These are phyloP conservation scores for Apteryx mantelli DNA, from an alignment of 2,113 vertebrate species.

Conservation along the genomic window DNA sequence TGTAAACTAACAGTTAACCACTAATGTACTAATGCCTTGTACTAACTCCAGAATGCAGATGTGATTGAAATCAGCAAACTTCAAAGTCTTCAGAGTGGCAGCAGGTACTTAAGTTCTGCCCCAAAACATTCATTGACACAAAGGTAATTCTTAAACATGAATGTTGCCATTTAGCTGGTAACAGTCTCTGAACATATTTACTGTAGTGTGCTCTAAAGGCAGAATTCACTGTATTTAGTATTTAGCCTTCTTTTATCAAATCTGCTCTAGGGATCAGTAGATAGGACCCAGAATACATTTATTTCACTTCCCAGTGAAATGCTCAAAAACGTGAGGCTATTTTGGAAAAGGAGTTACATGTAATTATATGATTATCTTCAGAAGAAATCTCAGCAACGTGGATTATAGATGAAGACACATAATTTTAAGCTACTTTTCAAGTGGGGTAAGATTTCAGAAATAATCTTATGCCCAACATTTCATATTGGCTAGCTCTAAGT, in stretches of 20 bases:
- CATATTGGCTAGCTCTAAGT: not conserved
- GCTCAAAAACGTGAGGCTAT: not conserved
- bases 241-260: not conserved
- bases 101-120: not conserved
- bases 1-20: not conserved
- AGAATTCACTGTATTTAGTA: not conserved
- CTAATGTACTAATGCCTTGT: not conserved
- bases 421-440: not conserved
- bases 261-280: rapidly evolving
- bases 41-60: not conserved
- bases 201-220: not conserved
- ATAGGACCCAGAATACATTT: not conserved
- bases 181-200: not conserved
- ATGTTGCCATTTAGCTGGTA: not conserved
- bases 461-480: not conserved
- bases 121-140: not conserved
- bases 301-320: not conserved
- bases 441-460: not conserved
- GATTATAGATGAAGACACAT: not conserved
- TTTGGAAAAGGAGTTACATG: not conserved
- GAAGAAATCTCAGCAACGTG: not conserved
- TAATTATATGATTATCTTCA: not conserved
- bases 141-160: not conserved
- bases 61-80: not conserved
- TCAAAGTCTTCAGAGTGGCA: not conserved